Percentiles rank a stretch among this genome's conserved stretches.
Evolutionary conservation across 2,113 vertebrate species (phyloP).

Genomic region (Megaleporinus macrocephalus): DNA sequence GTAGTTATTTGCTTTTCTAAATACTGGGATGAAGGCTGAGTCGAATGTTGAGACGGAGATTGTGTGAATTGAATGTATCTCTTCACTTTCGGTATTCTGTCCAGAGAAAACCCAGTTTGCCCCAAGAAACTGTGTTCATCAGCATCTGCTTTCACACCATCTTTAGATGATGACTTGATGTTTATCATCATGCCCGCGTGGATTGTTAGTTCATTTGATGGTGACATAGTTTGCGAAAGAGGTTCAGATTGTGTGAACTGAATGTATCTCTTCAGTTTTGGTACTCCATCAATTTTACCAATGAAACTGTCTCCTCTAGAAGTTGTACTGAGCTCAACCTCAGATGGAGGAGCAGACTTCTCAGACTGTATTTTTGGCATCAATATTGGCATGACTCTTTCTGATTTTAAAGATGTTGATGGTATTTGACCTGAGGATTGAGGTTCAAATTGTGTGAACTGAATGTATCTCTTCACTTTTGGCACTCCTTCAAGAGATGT

Average conservation of each 20-base stretch:
- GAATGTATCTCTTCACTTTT: constrained; percentile 38
- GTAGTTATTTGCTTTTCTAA: neutral
- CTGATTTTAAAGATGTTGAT: neutral
- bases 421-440: neutral
- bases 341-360: constrained; percentile 6
- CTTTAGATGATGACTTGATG: neutral
- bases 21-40: neutral
- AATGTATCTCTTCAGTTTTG: constrained; percentile 47
- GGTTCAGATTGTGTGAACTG: constrained; percentile 21
- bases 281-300: constrained; percentile 15
- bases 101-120: neutral
- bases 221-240: neutral
- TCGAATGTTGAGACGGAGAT: neutral
- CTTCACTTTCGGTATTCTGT: constrained; percentile 28
- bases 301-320: constrained; percentile 1
- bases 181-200: neutral
- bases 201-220: neutral
- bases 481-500: constrained; percentile 12
- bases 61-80: constrained; percentile 36
- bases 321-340: neutral
- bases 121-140: constrained; percentile 10
- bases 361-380: neutral
- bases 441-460: constrained; percentile 24
- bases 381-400: neutral
- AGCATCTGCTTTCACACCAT: constrained; percentile 10